These are phyloP conservation scores for Syngnathus typhle DNA, from an alignment of 2,113 vertebrate species.

Conservation along the genomic window DNA sequence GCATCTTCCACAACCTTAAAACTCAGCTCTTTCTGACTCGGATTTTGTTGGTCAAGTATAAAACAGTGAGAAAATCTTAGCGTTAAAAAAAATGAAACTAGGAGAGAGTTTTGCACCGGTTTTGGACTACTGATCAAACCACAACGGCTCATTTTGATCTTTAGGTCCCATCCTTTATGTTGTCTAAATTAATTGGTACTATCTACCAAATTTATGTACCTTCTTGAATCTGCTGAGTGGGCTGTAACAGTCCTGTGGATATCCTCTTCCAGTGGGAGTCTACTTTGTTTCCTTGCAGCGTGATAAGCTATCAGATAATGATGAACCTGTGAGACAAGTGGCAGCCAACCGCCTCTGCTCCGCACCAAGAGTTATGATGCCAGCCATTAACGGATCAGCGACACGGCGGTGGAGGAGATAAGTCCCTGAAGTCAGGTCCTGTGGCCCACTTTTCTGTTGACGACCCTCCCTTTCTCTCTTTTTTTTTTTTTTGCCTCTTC, in stretches of 20 bases:
- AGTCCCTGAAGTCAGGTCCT: constrained; percentile 41
- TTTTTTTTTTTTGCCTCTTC: constrained; percentile 7
- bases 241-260: constrained; percentile 35
- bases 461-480: constrained; percentile 5
- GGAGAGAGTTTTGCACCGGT: no score
- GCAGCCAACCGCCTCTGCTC: constrained; percentile 44
- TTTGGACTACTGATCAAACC: no score
- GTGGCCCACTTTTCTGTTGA: constrained; percentile 23
- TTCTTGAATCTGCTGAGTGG: constrained; percentile 17
- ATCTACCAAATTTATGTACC: constrained; percentile 5
- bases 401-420: constrained; percentile 47
- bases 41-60: no score
- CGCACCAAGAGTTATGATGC: constrained; percentile 57
- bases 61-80: no score
- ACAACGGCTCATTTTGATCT: neutral
- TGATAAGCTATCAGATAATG: constrained; percentile 68
- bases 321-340: constrained; percentile 66
- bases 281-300: constrained; percentile 58
- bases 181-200: neutral
- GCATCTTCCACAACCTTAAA: constrained; percentile 2
- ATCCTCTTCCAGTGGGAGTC: constrained; percentile 38
- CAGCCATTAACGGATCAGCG: constrained; percentile 55
- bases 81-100: no score
- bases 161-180: neutral
- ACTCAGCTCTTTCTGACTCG: neutral